Percentiles rank a stretch among this genome's conserved stretches.
Evolutionary conservation across 1,140 invertebrate species (phyloP).

Genomic region (Pogonomyrmex californicus): DNA sequence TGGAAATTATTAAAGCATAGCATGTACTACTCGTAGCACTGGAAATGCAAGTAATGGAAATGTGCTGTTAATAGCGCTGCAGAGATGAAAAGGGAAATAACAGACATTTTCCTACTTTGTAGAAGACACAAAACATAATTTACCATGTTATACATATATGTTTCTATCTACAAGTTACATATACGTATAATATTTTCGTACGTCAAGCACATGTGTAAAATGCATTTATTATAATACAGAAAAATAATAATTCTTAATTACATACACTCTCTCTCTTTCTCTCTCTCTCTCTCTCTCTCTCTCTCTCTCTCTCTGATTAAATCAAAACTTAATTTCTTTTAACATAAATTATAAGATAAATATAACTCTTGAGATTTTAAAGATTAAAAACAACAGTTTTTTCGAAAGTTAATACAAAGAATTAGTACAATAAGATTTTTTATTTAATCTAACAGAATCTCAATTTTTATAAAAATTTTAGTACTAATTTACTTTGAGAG

Average conservation of each 20-base stretch:
- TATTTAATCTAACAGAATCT: background rate
- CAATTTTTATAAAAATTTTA: conserved; percentile 20
- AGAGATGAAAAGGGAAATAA: conserved; percentile 62
- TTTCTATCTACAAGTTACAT: conserved; percentile 37
- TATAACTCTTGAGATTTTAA: background rate
- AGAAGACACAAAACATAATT: conserved; percentile 36
- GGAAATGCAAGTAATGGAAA: conserved; percentile 59
- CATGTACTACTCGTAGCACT: conserved; percentile 54
- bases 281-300: background rate
- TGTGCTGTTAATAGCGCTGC: conserved; percentile 61
- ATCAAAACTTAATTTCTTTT: background rate
- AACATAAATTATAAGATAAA: background rate
- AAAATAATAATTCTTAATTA: conserved; percentile 23
- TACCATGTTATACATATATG: conserved; percentile 3
- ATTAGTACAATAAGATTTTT: background rate
- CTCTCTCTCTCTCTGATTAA: background rate
- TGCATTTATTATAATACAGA: background rate
- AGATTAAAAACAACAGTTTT: background rate
- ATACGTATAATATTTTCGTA: conserved; percentile 28
- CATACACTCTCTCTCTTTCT: background rate
- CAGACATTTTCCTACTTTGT: conserved; percentile 62
- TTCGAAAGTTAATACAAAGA: background rate
- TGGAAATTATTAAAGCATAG: conserved; percentile 64
- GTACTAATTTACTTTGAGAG: background rate
- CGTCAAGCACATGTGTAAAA: background rate